These are phyloP conservation scores for Melangyna quadrimaculata DNA, from an alignment of 2,888 invertebrate genomes.

Conservation along the genomic window DNA sequence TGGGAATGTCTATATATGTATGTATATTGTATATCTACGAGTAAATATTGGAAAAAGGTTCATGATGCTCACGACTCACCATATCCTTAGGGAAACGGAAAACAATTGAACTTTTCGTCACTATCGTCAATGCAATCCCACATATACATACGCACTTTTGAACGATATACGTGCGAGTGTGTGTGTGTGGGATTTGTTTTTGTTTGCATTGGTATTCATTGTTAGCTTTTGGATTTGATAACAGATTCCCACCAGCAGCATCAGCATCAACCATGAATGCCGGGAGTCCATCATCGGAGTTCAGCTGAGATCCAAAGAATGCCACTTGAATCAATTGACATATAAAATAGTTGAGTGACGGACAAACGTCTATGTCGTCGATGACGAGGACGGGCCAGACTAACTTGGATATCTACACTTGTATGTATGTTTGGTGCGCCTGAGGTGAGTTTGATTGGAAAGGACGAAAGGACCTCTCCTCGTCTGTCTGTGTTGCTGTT, in stretches of 20 bases:
- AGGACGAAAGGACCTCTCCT: constrained; percentile 9
- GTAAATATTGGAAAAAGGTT: constrained; percentile 21
- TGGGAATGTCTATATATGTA: background rate
- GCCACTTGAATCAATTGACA: constrained; percentile 59
- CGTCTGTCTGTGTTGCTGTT: constrained; percentile 9
- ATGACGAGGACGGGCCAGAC: background rate
- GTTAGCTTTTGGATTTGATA: constrained; percentile 61
- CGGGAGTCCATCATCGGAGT: background rate
- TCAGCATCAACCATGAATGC: background rate
- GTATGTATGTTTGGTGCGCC: constrained; percentile 18
- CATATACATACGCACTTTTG: constrained; percentile 5
- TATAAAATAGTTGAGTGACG: constrained; percentile 36
- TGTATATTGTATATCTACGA: background rate
- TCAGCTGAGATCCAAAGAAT: background rate
- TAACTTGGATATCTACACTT: background rate
- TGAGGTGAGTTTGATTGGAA: constrained; percentile 54
- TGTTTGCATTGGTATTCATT: constrained; percentile 58
- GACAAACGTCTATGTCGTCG: constrained; percentile 13
- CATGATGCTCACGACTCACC: constrained; percentile 9
- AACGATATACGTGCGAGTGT: background rate
- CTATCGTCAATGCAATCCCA: background rate
- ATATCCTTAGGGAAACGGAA: constrained; percentile 50
- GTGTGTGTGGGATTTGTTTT: constrained; percentile 48
- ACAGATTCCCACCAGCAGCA: constrained; percentile 27
- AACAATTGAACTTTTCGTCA: constrained; percentile 43